These are phyloP conservation scores for Erebia ligea DNA, from an alignment of 2,888 invertebrate species.

Conservation along the genomic window DNA sequence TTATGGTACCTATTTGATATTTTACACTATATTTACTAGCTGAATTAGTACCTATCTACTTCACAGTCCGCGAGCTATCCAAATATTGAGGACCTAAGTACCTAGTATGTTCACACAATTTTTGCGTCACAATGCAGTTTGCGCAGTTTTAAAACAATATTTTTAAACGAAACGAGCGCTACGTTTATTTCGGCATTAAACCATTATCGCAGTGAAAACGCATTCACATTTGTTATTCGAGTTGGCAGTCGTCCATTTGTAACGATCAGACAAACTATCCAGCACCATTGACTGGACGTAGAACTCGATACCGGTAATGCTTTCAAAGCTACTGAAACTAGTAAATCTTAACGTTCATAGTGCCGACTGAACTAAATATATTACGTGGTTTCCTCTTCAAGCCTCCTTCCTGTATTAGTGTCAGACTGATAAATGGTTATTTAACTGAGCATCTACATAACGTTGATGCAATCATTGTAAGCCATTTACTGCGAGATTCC, in stretches of 20 bases:
- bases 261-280: conserved; percentile 51
- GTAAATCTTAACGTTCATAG: conserved; percentile 34
- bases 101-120: conserved; percentile 9
- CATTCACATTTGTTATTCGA: conserved; percentile 54
- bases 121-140: conserved; percentile 14
- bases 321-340: conserved; percentile 25
- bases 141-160: conserved; percentile 22
- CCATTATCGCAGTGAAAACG: conserved; percentile 52
- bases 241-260: conserved; percentile 68
- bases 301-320: conserved; percentile 29
- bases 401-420: not conserved
- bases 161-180: conserved; percentile 15
- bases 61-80: not conserved
- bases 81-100: not conserved
- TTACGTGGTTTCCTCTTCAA: not conserved
- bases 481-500: not conserved
- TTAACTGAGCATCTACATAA: not conserved
- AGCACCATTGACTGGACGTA: conserved; percentile 38
- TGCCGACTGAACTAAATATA: conserved; percentile 11
- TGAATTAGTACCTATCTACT: not conserved
- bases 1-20: no score
- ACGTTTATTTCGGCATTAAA: conserved; percentile 51
- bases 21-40: not conserved
- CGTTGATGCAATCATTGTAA: not conserved
- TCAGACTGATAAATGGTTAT: conserved; percentile 1